Percentiles rank a stretch among this genome's conserved stretches.
Conservation (phyloP, 30 jellyfish, hydroid and myxozoan species). For the Aurelia sp. region DNA sequence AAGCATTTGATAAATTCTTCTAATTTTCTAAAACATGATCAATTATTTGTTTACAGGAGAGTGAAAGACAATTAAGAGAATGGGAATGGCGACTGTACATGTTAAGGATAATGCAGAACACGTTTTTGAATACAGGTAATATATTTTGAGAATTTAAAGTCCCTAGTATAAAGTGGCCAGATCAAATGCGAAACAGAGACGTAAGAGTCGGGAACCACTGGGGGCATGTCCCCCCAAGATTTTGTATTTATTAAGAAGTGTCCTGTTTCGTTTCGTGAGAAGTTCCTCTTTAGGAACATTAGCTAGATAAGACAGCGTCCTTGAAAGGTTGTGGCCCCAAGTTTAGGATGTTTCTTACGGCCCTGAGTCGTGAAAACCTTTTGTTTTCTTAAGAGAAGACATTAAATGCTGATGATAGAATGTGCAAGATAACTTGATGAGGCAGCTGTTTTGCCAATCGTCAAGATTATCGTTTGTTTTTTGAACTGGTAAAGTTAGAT, state of each 20-base stretch:
- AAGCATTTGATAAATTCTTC: no score
- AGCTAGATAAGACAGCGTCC: no score
- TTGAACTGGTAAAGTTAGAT: no score
- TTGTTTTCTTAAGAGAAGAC: no score
- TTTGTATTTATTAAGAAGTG: not conserved
- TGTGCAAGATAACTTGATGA: not conserved
- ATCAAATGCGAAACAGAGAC: not conserved
- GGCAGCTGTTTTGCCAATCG: not conserved
- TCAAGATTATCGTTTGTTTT: not conserved
- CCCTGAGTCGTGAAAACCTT: no score
- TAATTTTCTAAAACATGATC: no score
- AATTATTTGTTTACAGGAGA: constrained; percentile 68
- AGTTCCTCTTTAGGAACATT: no score
- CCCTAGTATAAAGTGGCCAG: not conserved
- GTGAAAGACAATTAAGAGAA: constrained; percentile 96
- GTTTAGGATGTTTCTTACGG: no score
- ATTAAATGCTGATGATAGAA: no score
- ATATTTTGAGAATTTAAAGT: not conserved
- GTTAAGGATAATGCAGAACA: constrained; percentile 94
- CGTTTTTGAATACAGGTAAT: constrained; percentile 79
- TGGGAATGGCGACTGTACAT: constrained; percentile 99
- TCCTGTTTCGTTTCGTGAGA: no score
- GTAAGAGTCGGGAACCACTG: not conserved
- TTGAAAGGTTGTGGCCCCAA: no score
- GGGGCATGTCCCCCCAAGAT: no score